Conservation (phyloP, 2,888 invertebrate genomes). For the Automeris io region DNA sequence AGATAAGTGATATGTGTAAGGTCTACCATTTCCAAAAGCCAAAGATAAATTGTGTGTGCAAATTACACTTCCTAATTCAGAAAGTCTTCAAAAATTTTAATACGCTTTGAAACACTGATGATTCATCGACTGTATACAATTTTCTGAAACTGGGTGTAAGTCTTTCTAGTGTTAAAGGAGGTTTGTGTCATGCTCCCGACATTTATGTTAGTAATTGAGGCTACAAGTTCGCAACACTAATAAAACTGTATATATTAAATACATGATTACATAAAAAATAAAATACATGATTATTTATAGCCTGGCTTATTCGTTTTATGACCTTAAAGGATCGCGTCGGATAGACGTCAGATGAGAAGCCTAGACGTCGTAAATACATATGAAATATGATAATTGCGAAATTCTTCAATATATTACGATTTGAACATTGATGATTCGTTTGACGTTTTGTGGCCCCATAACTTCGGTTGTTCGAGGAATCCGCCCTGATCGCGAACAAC, state of each 20-base stretch:
- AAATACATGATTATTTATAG: constrained; percentile 61
- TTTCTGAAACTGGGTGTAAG: too few relatives aligned
- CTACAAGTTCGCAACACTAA: background rate
- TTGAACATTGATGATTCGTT: constrained; percentile 73
- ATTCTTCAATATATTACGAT: constrained; percentile 76
- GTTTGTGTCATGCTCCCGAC: too few relatives aligned
- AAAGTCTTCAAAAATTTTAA: too few relatives aligned
- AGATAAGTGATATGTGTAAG: too few relatives aligned
- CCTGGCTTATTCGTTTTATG: constrained; percentile 63
- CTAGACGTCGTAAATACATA: constrained; percentile 75
- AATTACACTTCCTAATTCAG: too few relatives aligned
- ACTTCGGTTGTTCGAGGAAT: constrained; percentile 62
- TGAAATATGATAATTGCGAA: constrained; percentile 77
- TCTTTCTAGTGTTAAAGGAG: too few relatives aligned
- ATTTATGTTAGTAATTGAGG: too few relatives aligned
- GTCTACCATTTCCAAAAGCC: too few relatives aligned
- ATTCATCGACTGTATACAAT: too few relatives aligned
- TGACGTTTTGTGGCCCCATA: constrained; percentile 73
- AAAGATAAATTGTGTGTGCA: too few relatives aligned
- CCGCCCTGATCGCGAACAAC: constrained; percentile 21
- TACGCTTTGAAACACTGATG: too few relatives aligned
- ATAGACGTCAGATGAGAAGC: constrained; percentile 65
- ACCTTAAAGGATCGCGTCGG: constrained; percentile 54
- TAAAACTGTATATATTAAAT: background rate
- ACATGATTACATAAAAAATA: constrained; percentile 62